Evolutionary conservation across 2,797 vertebrate genomes (phyloP), one percentile per base, ranked within the genome.

Genomic region (Sebastes vulpes): DNA sequence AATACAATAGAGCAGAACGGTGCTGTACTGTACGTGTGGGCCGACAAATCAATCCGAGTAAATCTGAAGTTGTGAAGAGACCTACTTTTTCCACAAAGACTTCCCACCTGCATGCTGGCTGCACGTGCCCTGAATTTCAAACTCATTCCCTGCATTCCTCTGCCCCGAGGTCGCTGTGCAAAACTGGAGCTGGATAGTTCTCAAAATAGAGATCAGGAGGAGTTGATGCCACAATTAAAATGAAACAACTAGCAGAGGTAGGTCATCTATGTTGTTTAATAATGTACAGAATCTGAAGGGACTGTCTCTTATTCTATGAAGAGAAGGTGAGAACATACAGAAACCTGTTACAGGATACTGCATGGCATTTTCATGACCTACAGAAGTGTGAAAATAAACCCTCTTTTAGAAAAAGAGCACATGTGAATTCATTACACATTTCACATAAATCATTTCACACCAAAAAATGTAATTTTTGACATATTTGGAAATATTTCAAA

Each of bases 111-210:
- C 88, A 81, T 68, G 73, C 77, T 14, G 64, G 25, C 72, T 75
- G 79, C 75, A 82, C 46, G 74, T 81, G 84, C 73, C 76, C 80
- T 78, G 82, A 89, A 89, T 93, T 87, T 88, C 74, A 86, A 85
- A 81, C 81, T 64, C 54, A 28, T 72, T 83, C 79, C 73, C 73
- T 86, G 75, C 69, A 20, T 54, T 72, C 29, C 77, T 80, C 56
- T 73, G 77, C 77, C 83, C 73, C 7, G 18, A 32, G 79, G 84
- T 85, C 74, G 6, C 9, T 42, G 23, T 5, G 23, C 60, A 48
- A 69, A 86, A 80, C 48, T 70, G 72, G 81, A 84, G 72, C 68
- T 76, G 67, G 60, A 79, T 79, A 75, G 20, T 32, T 85, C 79
- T 86, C 63, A 63, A 84, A 90, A 88, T 84, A 85, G 85, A 84